These are phyloP conservation scores for Acanthisitta chloris DNA, from an alignment of 2,113 vertebrate species.

Conservation along the genomic window DNA sequence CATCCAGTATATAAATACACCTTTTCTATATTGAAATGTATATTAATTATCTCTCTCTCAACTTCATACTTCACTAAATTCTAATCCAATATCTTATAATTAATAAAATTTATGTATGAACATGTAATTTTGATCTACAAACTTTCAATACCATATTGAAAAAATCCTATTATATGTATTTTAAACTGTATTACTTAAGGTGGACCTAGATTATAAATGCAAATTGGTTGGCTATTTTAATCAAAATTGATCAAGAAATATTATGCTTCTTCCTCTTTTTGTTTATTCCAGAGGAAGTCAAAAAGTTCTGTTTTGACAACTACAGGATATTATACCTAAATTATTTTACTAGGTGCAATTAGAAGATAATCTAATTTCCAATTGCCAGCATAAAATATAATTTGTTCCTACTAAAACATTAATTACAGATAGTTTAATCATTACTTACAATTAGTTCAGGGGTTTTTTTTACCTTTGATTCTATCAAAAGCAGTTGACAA, in stretches of 20 bases:
- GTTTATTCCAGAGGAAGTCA: conserved; percentile 10
- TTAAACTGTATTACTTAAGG: neutral
- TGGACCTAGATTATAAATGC: neutral
- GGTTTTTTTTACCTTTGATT: neutral
- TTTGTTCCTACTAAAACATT: neutral
- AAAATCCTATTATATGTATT: neutral
- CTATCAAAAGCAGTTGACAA: neutral
- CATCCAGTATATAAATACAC: neutral
- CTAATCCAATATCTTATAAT: neutral
- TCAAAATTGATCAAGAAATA: neutral
- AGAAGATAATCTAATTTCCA: neutral
- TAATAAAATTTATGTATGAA: neutral
- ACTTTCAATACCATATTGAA: neutral
- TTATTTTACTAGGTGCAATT: neutral
- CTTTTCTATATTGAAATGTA: neutral
- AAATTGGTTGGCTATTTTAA: neutral
- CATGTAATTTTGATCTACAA: neutral
- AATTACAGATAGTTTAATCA: neutral
- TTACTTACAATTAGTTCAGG: neutral
- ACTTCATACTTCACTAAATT: neutral
- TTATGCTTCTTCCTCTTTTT: neutral
- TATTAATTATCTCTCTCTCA: neutral
- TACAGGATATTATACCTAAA: neutral
- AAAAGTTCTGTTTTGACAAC: neutral
- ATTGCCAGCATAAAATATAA: neutral